Conservation (phyloP, 2,797 vertebrate species). For the Mus caroli region DNA sequence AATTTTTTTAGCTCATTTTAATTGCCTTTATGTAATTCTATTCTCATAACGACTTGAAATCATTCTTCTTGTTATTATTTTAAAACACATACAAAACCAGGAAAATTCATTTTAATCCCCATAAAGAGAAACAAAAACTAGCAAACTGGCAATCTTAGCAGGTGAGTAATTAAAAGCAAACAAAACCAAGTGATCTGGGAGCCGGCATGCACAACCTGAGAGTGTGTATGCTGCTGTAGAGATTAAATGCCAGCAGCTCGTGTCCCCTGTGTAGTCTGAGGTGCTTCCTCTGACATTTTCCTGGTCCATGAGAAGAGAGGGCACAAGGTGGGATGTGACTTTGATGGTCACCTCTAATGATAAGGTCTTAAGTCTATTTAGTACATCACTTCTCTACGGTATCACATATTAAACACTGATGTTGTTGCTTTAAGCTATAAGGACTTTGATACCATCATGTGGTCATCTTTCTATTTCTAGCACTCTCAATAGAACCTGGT, state of each 20-base stretch:
- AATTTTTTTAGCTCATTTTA: slow-evolving; percentile 36
- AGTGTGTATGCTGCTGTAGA: slow-evolving; percentile 43
- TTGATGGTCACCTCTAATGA: background rate
- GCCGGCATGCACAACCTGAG: background rate
- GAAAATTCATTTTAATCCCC: slow-evolving; percentile 70
- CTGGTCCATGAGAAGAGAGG: background rate
- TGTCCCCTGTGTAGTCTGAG: background rate
- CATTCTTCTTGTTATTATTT: slow-evolving; percentile 70
- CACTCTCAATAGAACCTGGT: background rate
- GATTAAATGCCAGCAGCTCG: background rate
- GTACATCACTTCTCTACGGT: background rate
- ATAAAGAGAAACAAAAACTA: slow-evolving; percentile 63
- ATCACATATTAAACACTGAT: background rate
- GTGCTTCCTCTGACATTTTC: background rate
- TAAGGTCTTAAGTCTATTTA: background rate
- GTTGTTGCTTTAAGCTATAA: slow-evolving; percentile 24
- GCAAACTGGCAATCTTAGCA: slow-evolving; percentile 63
- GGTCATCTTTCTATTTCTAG: background rate
- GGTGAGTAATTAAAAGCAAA: slow-evolving; percentile 81
- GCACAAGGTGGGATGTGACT: background rate
- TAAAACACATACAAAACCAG: slow-evolving; percentile 64
- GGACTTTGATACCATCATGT: background rate
- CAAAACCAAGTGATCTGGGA: slow-evolving; percentile 55
- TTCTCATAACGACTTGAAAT: slow-evolving; percentile 50
- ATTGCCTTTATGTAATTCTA: slow-evolving; percentile 67